phyloP scores from a whole-genome alignment of 2,797 vertebrate genomes.

The Notolepis coatsorum region DNA sequence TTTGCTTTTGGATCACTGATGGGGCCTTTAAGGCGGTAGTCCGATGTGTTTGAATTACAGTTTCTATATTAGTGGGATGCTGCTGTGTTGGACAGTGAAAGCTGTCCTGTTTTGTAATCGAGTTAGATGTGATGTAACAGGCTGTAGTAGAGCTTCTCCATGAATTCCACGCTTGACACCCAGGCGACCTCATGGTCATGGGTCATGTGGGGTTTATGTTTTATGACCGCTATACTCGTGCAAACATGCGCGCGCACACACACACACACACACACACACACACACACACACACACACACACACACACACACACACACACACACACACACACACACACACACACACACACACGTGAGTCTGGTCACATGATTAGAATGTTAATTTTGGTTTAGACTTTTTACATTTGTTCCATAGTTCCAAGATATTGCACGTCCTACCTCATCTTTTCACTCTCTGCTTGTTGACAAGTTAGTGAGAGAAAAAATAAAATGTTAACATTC shows the following conservation, averaged over 20 bases:
- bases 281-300: constrained; percentile 9
- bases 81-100: constrained; percentile 31
- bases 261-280: constrained; percentile 1
- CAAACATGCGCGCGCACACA: neutral
- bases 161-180: constrained; percentile 58
- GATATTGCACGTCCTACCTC: too few relatives aligned
- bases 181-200: constrained; percentile 58
- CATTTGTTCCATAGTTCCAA: too few relatives aligned
- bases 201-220: constrained; percentile 61
- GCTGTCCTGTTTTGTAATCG: constrained; percentile 58
- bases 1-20: too few relatives aligned
- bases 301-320: neutral
- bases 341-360: constrained; percentile 11
- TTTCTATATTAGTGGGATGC: constrained; percentile 27
- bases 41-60: too few relatives aligned
- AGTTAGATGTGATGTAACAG: constrained; percentile 58
- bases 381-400: constrained; percentile 18
- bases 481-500: too few relatives aligned
- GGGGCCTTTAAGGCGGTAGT: too few relatives aligned
- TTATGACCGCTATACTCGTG: constrained; percentile 39
- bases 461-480: too few relatives aligned
- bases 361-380: constrained; percentile 33
- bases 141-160: constrained; percentile 34
- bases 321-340: neutral
- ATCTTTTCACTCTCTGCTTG: too few relatives aligned